Conservation (phyloP, 1,140 invertebrate genomes). For the Anthonomus grandis region DNA sequence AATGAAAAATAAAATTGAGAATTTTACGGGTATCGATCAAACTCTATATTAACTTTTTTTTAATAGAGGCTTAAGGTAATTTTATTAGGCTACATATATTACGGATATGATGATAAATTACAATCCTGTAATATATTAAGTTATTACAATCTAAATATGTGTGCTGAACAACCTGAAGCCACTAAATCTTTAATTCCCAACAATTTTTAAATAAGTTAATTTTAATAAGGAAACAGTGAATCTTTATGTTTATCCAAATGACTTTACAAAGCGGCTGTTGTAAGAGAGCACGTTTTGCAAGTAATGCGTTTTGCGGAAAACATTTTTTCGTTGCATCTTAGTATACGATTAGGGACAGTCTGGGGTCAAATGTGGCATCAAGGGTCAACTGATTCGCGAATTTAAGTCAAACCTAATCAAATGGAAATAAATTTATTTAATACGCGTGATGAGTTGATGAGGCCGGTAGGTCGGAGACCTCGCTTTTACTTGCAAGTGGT, state of each 20-base stretch:
- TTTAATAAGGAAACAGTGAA: constrained; percentile 6
- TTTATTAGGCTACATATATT: no score
- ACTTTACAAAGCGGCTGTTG: constrained; percentile 7
- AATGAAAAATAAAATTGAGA: no score
- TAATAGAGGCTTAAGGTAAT: no score
- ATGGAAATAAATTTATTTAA: neutral
- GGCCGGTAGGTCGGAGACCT: neutral
- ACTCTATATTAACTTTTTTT: no score
- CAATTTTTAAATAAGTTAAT: no score
- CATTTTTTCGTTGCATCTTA: neutral
- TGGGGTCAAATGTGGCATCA: neutral
- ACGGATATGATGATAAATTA: no score
- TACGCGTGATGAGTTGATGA: neutral
- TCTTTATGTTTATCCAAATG: constrained; percentile 8
- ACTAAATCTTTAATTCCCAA: no score
- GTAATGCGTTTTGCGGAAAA: constrained; percentile 13
- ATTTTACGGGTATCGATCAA: no score
- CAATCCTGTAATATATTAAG: no score
- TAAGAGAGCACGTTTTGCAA: constrained; percentile 2
- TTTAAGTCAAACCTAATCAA: neutral
- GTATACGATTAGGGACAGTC: neutral
- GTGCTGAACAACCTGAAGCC: no score
- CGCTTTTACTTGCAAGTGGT: neutral
- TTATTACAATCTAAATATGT: no score
- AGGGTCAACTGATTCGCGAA: neutral